A percentile compares a stretch with the other conserved stretches of the same genome.
Conservation (phyloP, 1,140 invertebrate genomes). For the Atta texana region DNA sequence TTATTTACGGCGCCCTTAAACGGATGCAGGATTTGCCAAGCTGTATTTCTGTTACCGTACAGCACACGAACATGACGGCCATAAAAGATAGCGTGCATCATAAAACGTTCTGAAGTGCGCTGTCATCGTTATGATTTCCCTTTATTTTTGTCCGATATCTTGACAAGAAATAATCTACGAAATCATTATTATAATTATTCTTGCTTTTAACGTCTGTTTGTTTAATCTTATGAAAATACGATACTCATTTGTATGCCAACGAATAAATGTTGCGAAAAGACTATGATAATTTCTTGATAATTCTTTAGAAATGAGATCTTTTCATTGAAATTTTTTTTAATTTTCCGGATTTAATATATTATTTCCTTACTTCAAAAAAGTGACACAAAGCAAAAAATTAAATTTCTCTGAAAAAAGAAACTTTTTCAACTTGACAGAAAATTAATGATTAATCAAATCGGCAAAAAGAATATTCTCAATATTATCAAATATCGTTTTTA, state of each 20-base stretch:
- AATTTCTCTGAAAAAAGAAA: too few relatives aligned
- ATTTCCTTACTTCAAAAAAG: too few relatives aligned
- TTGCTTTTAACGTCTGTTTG: background rate
- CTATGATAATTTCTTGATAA: background rate
- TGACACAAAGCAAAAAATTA: too few relatives aligned
- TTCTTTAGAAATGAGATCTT: background rate
- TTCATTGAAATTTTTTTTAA: background rate
- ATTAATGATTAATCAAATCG: too few relatives aligned
- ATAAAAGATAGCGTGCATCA: conserved; percentile 70
- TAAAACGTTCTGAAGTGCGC: conserved; percentile 62
- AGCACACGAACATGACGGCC: conserved; percentile 69
- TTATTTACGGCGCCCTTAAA: conserved; percentile 67
- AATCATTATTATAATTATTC: background rate
- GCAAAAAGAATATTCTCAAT: too few relatives aligned
- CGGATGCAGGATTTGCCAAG: conserved; percentile 53
- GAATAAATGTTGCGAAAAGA: background rate
- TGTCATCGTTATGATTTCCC: conserved; percentile 47
- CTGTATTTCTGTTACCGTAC: conserved; percentile 62
- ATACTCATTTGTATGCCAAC: background rate
- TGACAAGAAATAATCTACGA: conserved; percentile 53
- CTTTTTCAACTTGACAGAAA: too few relatives aligned
- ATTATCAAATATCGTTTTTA: too few relatives aligned
- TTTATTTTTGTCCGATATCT: conserved; percentile 16
- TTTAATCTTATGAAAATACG: background rate
- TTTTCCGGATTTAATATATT: background rate